Evolutionary conservation across 2,113 vertebrate genomes (phyloP), one percentile per base, ranked within the genome.

Genomic region (Dissostichus mawsoni): DNA sequence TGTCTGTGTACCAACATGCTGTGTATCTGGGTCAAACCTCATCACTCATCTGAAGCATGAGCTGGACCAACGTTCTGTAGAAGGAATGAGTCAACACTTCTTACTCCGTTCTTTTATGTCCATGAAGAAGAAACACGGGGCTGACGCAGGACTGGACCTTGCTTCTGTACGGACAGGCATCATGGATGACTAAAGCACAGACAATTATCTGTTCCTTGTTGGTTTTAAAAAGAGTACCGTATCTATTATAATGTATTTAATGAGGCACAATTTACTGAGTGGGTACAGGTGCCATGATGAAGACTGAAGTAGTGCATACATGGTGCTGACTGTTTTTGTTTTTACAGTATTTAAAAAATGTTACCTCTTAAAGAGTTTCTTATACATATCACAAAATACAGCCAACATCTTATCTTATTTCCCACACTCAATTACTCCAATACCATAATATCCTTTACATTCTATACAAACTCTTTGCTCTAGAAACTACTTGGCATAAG

Each of bases 281-380:
- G 36, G 25, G 50, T 10, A 50, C 53, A 47, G 53, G 2, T 48
- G 36, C 58, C 61, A 47, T 51, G 10, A 55, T 29, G 20, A 47
- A 12, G 36, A 84, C 57, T 62, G 45, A n/a, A 55, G 25, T 13
- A 20, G 14, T 53, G 14, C 18, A 11, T 23, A 41, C 44, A 72
- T 55, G 70, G 57, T 83, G 36, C 50, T 62, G 14, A 45, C 48
- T 69, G 52, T 50, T 76, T 57, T 83, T 74, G 2, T 5, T 64
- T 80, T 79, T 36, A 14, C 48, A 70, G 59, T 63, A 62, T 90
- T 90, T 89, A 10, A 78, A 68, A 61, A 29, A 62, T 25, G 5
- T 61, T 58, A 59, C 18, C 36, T 76, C 59, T 23, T 50, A 13
- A 45, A 25, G 58, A 55, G 8, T 17, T 72, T 48, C 73, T 78